Conservation (phyloP, 2,888 invertebrate species). For the Melanchra persicariae region DNA sequence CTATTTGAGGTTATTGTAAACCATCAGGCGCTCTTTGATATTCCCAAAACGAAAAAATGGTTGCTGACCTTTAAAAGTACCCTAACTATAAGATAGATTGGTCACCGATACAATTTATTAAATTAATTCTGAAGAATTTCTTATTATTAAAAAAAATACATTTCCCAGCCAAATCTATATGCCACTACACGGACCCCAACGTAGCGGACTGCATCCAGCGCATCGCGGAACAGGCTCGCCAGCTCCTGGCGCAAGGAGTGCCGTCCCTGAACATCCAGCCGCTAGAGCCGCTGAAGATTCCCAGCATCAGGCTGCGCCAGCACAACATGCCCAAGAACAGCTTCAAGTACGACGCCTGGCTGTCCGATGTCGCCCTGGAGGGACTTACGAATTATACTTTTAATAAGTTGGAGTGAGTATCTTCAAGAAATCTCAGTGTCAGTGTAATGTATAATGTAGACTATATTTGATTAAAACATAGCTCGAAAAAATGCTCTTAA, state of each 20-base stretch:
- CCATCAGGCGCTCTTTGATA: too few relatives aligned
- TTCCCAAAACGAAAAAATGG: too few relatives aligned
- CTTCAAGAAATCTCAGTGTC: too few relatives aligned
- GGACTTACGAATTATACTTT: constrained; percentile 89
- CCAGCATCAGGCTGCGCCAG: constrained; percentile 91
- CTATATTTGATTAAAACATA: too few relatives aligned
- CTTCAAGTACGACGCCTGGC: constrained; percentile 90
- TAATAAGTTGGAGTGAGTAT: constrained; percentile 87
- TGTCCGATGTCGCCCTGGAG: constrained; percentile 84
- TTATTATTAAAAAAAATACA: too few relatives aligned
- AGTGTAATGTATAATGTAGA: too few relatives aligned
- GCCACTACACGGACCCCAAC: constrained; percentile 91
- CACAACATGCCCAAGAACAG: constrained; percentile 85
- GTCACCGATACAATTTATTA: too few relatives aligned
- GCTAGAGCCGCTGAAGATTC: constrained; percentile 90
- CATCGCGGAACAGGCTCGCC: constrained; percentile 88
- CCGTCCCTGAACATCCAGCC: constrained; percentile 91
- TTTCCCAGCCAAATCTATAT: constrained; percentile 76
- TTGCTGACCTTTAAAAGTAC: too few relatives aligned
- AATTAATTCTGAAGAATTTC: too few relatives aligned
- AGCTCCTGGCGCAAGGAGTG: constrained; percentile 89
- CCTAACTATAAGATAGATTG: too few relatives aligned
- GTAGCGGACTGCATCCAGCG: constrained; percentile 90
- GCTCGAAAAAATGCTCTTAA: too few relatives aligned
- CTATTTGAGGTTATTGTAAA: too few relatives aligned